A percentile compares a stretch with the other conserved stretches of the same genome.
Conservation (phyloP, 2,888 invertebrate genomes). For the Autographa gamma region DNA sequence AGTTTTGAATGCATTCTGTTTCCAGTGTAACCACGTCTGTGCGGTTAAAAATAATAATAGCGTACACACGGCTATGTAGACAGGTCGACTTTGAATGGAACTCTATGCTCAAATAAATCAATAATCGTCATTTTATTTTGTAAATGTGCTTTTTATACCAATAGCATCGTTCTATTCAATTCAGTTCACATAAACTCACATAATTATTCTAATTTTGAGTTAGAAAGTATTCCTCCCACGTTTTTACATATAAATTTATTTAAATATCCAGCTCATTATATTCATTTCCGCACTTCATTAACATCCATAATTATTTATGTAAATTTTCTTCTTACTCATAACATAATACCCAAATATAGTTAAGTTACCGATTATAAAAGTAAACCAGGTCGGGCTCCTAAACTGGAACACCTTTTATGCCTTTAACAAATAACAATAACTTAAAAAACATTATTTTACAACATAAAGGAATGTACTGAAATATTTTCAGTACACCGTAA, state of each 20-base stretch:
- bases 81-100: constrained; percentile 13
- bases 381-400: constrained; percentile 34
- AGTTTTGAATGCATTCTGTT: constrained; percentile 64
- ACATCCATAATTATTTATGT: background rate
- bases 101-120: constrained; percentile 17
- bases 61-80: constrained; percentile 12
- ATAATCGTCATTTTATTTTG: constrained; percentile 3
- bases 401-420: constrained; percentile 32
- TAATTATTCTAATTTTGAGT: background rate
- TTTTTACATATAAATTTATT: background rate
- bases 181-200: background rate
- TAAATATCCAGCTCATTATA: background rate
- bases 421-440: constrained; percentile 19
- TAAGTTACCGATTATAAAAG: background rate
- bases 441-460: background rate
- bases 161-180: background rate
- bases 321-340: background rate
- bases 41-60: constrained; percentile 56
- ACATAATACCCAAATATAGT: background rate
- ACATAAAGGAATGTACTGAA: constrained; percentile 2
- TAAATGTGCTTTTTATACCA: background rate
- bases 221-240: background rate
- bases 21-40: constrained; percentile 37
- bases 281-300: constrained; percentile 3
- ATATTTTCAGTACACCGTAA: background rate